Evolutionary conservation across 2,888 invertebrate genomes (phyloP).

Genomic region (Acanthococcus lagerstroemiae): DNA sequence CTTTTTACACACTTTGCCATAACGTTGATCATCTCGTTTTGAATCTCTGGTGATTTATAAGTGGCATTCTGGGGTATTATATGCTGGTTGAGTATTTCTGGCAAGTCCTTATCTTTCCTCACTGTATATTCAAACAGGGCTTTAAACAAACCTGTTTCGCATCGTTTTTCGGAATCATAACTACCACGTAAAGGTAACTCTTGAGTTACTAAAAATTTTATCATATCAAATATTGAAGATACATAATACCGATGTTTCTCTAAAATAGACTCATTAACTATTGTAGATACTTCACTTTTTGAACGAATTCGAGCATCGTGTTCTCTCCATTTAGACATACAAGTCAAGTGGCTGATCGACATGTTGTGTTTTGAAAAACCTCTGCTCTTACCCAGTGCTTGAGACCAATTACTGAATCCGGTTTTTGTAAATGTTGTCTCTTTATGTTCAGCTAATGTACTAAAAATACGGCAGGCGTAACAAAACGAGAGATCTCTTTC

Average conservation of each 20-base stretch:
- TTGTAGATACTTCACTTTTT: neutral
- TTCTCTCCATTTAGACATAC: neutral
- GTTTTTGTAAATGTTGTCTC: neutral
- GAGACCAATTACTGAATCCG: neutral
- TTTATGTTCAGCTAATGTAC: neutral
- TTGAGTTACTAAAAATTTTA: neutral
- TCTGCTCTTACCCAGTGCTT: neutral
- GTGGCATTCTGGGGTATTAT: neutral
- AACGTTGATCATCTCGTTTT: neutral
- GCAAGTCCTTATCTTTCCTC: neutral
- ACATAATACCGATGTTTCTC: neutral
- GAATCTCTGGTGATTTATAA: constrained; percentile 1
- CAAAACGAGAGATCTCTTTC: neutral
- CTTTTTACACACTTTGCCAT: neutral
- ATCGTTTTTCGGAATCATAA: neutral
- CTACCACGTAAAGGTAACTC: neutral
- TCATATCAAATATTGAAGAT: neutral
- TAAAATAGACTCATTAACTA: neutral
- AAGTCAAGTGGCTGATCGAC: neutral
- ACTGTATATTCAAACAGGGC: neutral
- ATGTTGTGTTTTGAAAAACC: neutral
- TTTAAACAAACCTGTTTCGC: neutral
- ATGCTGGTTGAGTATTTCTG: neutral
- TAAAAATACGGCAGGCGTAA: neutral
- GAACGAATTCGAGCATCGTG: neutral